Evolutionary conservation across 2,888 invertebrate genomes (phyloP), one percentile per base, ranked within the genome.

Genomic region (Chrysolina americana): DNA sequence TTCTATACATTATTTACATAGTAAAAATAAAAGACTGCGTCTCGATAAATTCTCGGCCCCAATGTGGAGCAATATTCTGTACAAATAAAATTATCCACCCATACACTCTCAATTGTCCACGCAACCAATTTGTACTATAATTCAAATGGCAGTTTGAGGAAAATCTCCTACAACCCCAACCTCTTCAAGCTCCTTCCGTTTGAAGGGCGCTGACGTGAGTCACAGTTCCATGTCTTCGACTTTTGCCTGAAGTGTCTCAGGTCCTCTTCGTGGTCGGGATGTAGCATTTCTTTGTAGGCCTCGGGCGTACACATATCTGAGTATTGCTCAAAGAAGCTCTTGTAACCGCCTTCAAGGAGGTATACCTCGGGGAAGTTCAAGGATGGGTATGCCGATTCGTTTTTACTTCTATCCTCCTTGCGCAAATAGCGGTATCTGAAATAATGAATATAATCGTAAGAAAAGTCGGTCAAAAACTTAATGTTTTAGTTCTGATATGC

Each of bases 331-430:
- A 91, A 97, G 89, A 99, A 98, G 41, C 91, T 91, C 84, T 95
- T 94, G 89, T 97, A 97, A 53, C 97, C 97, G 1, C 96, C 96
- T 84, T 97, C 95, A 28, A 99, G 90, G 1, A 99, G 89, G 88
- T 99, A 99, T 2, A 98, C 89, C 88, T 99, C 99, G 0, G 98
- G 98, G 89, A 95, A 97, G 85, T 94, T 90, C 0, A 99, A 90
- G 0, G 92, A 89, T 0, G 99, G 99, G 88, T 98, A 98, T 76
- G 91, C 90, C 69, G 94, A 93, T 76, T 92, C 92, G 88, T 98
- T 96, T 56, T 91, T 89, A 17, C 92, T 92, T 0, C 99, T 91
- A 88, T 99, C 98, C 41, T 92, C 89, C 65, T 94, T 93, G 5
- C 98, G 92, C 70, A 99, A 89, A 87, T 93, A 96, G 3, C 97